Base-by-base conservation (phyloP, 2,888 invertebrate species). In the Ophioninae sp. region DNA sequence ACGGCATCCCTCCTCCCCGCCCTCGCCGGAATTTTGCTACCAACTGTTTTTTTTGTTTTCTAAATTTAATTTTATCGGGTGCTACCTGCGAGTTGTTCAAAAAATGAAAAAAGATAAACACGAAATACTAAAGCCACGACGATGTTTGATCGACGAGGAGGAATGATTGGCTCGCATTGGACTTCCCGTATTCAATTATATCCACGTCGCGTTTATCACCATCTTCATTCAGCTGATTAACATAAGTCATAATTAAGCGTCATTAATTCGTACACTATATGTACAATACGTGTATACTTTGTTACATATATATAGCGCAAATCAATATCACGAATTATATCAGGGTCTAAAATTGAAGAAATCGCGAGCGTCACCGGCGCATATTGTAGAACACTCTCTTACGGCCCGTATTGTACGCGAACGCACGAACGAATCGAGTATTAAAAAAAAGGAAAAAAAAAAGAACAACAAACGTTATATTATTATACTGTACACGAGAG, bases 11-110 rank as follows among this genome's bases (percentile, higher is more conserved):
- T 30, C 30, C 30, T 3, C 30, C 30, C 30, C 30, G n/a, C 30
- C 30, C 30, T 3, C 2, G 30, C 30, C 30, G 30, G 3, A 30
- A 30, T 30, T 77, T 73, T 64, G n/a, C 10, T 7, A 61, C 64
- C 78, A 61, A 70, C 21, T 10, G 44, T 44, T 74, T 68, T 69
- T 70, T 72, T 68, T 79, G 44, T 50, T 82, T 72, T 44, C 57
- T 59, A 57, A 69, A 76, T 73, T 79, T 41, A 6, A 68, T 82
- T 75, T 78, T 57, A 44, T 82, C 79, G 61, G 61, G 30, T 87
- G 89, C 88, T 90, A 89, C 89, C 89, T 90, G 89, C 89, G 89
- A 90, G 90, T 90, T 90, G 90, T 90, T 90, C 87, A 83, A 86
- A 83, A 78, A 77, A 79, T 68, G 80, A 56, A 80, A 30, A 30